These are phyloP conservation scores for Zele albiditarsus DNA, from an alignment of 2,888 invertebrate species.

Conservation along the genomic window DNA sequence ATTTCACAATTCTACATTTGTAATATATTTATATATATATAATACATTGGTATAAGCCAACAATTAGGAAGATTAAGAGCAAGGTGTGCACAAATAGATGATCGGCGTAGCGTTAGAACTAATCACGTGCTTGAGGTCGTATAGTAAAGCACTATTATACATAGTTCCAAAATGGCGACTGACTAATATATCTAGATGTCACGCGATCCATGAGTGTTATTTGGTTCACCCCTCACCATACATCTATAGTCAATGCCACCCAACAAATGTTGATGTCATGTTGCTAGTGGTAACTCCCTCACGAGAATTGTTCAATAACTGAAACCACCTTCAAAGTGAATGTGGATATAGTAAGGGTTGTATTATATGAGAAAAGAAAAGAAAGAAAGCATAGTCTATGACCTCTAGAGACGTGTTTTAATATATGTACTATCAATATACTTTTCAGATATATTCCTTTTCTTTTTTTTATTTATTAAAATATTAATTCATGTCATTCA, in stretches of 20 bases:
- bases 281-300: constrained; percentile 63
- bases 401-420: not conserved
- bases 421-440: not conserved
- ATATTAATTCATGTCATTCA: not conserved
- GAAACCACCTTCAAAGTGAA: constrained; percentile 64
- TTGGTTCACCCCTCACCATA: not conserved
- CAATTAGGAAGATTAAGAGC: constrained; percentile 21
- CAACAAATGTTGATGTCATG: constrained; percentile 60
- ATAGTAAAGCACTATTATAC: constrained; percentile 3
- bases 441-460: not conserved
- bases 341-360: not conserved
- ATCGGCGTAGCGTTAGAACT: not conserved
- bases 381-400: not conserved
- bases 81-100: constrained; percentile 1
- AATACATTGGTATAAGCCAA: not conserved
- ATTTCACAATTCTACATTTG: not conserved
- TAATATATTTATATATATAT: not conserved
- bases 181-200: constrained; percentile 41
- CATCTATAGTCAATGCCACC: not conserved
- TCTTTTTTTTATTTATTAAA: not conserved
- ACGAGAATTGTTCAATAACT: constrained; percentile 62
- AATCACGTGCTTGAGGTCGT: constrained; percentile 1
- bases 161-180: constrained; percentile 35
- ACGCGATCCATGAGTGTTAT: constrained; percentile 30
- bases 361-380: not conserved